Evolutionary conservation across 2,797 vertebrate species (phyloP), one percentile per base, ranked within the genome.

Genomic region (Austrolebias charrua): DNA sequence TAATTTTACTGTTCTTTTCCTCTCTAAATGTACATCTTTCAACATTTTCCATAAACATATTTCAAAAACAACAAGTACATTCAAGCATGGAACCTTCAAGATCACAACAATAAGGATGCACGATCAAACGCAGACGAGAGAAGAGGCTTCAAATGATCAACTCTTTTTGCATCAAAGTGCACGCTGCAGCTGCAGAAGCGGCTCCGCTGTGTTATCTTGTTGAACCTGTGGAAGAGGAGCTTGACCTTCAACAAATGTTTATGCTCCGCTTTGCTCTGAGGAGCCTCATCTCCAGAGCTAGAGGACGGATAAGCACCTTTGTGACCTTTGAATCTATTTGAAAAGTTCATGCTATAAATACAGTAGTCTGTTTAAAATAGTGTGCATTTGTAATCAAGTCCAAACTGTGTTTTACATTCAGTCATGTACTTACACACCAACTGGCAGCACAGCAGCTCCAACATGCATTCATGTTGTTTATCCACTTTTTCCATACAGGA

Each of bases 301-400:
- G 18, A 45, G 47, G 15, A 33, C 11, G 38, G 14, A 7, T 3
- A 51, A 57, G 19, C 14, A 35, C 14, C n/a, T 7, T 3, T 51
- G n/a, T 65, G 63, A 57, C 54, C 54, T 65, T 57, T 56, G 38
- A 51, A 48, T 57, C 16, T 45, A 38, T 24, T 51, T 56, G 4
- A 55, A 50, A 66, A 52, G 40, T 58, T 59, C 59, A 28, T 51
- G 13, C 40, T 4, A 51, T 33, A 57, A 33, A 44, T 40, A n/a
- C n/a, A n/a, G n/a, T n/a, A 18, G 12, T 14, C 35, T 5, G 33
- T 48, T 61, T 43, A 29, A 42, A 52, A 44, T 44, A 16, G 4
- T 33, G 6, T 20, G 0, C 31, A 14, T 9, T 47, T 14, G 18
- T 18, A n/a, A 1, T 9, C 1, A 19, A 10, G 55, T 47, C 15